Percentiles rank a stretch among this genome's conserved stretches.
Conservation (phyloP, 2,888 invertebrate species). For the Tetranychus truncatus region DNA sequence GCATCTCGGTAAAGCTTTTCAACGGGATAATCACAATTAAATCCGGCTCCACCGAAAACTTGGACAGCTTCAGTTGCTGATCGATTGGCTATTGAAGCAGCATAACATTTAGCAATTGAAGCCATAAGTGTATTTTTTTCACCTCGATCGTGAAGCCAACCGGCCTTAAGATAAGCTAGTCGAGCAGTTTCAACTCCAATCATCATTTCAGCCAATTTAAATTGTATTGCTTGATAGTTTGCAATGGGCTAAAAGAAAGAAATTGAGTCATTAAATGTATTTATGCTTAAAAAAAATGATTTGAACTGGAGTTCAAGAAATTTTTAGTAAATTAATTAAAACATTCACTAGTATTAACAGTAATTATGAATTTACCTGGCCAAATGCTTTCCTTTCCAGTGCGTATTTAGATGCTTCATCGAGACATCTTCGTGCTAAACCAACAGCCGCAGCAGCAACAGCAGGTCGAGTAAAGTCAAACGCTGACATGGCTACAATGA, state of each 20-base stretch:
- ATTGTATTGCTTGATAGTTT: slow-evolving; percentile 60
- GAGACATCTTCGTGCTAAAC: slow-evolving; percentile 67
- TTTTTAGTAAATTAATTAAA: too few relatives aligned
- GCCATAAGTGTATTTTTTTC: slow-evolving; percentile 62
- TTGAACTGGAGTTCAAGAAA: too few relatives aligned
- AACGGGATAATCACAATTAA: slow-evolving; percentile 89
- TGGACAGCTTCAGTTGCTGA: slow-evolving; percentile 80
- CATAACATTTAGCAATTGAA: slow-evolving; percentile 83
- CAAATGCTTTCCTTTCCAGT: slow-evolving; percentile 78
- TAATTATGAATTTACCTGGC: slow-evolving; percentile 31
- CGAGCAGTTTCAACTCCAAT: slow-evolving; percentile 70
- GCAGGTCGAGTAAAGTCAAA: slow-evolving; percentile 85
- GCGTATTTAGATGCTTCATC: slow-evolving; percentile 84
- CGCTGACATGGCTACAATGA: slow-evolving; percentile 89
- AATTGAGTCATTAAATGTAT: too few relatives aligned
- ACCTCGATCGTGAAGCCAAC: slow-evolving; percentile 76
- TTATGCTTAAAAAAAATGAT: too few relatives aligned
- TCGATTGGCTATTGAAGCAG: slow-evolving; percentile 81
- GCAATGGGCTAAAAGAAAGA: slow-evolving; percentile 29
- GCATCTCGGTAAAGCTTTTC: slow-evolving; percentile 98
- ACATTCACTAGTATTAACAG: too few relatives aligned
- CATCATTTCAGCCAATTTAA: slow-evolving; percentile 89
- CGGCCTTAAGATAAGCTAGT: slow-evolving; percentile 63
- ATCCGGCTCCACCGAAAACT: slow-evolving; percentile 86
- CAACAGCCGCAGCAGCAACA: slow-evolving; percentile 73